A percentile compares a stretch with the other conserved stretches of the same genome.
Evolutionary conservation across 2,888 invertebrate species (phyloP).

Genomic region (Xylota sylvarum): DNA sequence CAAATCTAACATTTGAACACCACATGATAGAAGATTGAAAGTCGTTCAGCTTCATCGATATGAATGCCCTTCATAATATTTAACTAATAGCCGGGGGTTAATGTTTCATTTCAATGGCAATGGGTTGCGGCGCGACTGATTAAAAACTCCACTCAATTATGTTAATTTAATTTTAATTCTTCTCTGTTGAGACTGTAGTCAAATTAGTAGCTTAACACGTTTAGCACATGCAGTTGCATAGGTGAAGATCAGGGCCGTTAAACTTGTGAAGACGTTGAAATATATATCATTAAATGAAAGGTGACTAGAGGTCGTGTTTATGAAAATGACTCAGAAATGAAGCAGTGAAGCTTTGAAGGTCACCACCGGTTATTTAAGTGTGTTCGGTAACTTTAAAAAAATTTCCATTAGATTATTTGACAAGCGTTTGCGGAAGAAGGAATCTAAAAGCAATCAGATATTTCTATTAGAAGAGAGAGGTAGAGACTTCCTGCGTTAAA

Average conservation of each 20-base stretch:
- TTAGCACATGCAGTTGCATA: neutral
- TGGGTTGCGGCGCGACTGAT: neutral
- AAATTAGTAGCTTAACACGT: neutral
- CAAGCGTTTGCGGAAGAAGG: no score
- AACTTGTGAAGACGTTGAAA: neutral
- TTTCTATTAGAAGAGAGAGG: no score
- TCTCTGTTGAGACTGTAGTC: neutral
- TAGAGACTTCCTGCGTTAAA: no score
- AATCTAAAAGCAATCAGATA: no score
- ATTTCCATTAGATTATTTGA: no score
- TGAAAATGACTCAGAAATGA: neutral
- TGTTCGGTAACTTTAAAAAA: no score
- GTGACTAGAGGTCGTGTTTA: no score
- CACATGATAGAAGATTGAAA: no score
- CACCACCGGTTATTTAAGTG: no score
- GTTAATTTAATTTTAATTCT: neutral
- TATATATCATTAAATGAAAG: no score
- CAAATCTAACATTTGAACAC: no score
- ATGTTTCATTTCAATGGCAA: constrained; percentile 6
- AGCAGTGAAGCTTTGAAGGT: no score
- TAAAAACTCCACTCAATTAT: neutral
- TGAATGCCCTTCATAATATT: neutral
- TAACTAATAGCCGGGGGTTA: neutral
- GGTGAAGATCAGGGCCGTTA: constrained; percentile 13
- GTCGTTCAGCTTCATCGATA: neutral